Evolutionary conservation across 2,113 vertebrate species (phyloP).

Genomic region (Hiodon tergisus): DNA sequence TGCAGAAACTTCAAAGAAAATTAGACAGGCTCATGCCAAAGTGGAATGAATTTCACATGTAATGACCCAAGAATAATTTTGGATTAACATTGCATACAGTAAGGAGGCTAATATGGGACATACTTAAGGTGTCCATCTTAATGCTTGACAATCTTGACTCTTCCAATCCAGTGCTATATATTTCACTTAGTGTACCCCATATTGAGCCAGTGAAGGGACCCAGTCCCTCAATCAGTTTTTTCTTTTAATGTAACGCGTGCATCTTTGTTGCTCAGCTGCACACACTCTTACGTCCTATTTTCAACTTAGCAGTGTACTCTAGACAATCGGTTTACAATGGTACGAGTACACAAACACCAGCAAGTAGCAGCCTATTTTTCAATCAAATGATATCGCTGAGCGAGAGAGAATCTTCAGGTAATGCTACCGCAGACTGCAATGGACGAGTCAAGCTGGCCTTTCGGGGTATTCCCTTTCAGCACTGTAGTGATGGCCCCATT

Average conservation of each 20-base stretch:
- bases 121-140: too few relatives aligned
- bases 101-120: conserved; percentile 4
- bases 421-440: neutral
- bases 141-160: neutral
- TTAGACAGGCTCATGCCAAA: neutral
- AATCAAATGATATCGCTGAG: neutral
- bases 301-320: too few relatives aligned
- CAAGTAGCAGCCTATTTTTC: neutral
- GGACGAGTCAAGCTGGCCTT: neutral
- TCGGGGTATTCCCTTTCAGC: neutral
- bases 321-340: too few relatives aligned
- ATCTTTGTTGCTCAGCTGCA: neutral
- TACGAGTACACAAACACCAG: neutral
- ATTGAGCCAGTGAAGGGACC: neutral
- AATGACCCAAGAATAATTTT: conserved; percentile 1
- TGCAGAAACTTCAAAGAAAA: conserved; percentile 10
- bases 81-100: conserved; percentile 12
- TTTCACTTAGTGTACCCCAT: neutral
- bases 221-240: neutral
- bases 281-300: too few relatives aligned
- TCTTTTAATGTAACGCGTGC: neutral
- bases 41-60: neutral
- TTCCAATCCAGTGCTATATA: neutral
- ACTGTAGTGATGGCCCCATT: conserved; percentile 5
- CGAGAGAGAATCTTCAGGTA: neutral